Percentiles rank a stretch among this genome's conserved stretches.
Evolutionary conservation across 2,113 vertebrate species (phyloP).

Genomic region (Sardina pilchardus): DNA sequence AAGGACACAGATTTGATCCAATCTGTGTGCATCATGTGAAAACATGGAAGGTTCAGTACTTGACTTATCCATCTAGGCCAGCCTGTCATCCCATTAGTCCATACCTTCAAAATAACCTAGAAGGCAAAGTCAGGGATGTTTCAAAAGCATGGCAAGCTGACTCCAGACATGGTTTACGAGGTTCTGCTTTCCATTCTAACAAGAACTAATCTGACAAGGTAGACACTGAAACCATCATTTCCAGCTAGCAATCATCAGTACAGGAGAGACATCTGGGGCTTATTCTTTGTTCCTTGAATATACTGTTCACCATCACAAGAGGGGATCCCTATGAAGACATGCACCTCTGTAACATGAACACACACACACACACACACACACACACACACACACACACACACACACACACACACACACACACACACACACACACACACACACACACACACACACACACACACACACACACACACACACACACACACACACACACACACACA

Average conservation of each 20-base stretch:
- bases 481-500: background rate
- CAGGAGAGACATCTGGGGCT: too few species aligned
- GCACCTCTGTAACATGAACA: background rate
- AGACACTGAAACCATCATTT: too few species aligned
- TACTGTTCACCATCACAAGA: too few species aligned
- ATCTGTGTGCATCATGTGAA: background rate
- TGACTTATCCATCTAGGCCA: conserved; percentile 28
- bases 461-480: background rate
- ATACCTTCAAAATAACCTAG: conserved; percentile 75
- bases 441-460: background rate
- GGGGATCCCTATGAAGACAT: background rate
- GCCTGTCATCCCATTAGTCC: conserved; percentile 42
- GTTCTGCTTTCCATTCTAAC: background rate
- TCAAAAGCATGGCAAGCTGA: background rate
- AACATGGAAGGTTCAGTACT: background rate
- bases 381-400: background rate
- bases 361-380: background rate
- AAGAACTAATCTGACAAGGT: too few species aligned
- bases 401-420: background rate
- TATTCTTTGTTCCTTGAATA: too few species aligned
- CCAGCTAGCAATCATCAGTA: too few species aligned
- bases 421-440: background rate
- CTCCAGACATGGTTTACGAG: background rate
- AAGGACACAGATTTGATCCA: background rate
- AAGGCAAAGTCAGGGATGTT: conserved; percentile 40